phyloP scores from a whole-genome alignment of 2,113 vertebrate species.

The Mystacornis crossleyi region DNA sequence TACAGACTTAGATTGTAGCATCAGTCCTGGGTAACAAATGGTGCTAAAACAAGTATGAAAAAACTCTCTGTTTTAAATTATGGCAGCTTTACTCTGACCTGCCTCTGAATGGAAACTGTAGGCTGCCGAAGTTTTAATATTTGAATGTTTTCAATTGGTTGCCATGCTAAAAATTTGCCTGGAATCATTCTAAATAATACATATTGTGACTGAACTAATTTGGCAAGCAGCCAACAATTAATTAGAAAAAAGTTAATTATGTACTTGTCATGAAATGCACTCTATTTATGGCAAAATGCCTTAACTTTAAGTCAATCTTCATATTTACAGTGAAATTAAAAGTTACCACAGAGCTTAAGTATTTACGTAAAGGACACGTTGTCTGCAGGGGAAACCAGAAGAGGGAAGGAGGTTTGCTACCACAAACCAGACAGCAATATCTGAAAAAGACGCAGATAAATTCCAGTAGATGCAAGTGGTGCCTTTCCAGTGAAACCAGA shows the following conservation, averaged over 20 bases:
- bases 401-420: background rate
- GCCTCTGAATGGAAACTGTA: background rate
- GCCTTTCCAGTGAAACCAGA: background rate
- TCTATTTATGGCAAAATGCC: slow-evolving; percentile 52
- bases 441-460: background rate
- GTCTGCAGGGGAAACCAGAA: background rate
- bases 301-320: slow-evolving; percentile 50
- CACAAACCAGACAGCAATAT: background rate
- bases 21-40: background rate
- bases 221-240: slow-evolving; percentile 43
- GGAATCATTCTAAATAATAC: slow-evolving; percentile 47
- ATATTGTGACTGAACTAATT: slow-evolving; percentile 56
- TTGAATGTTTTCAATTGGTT: slow-evolving; percentile 44
- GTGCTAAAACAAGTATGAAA: background rate
- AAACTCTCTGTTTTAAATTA: background rate
- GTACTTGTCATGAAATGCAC: slow-evolving; percentile 47
- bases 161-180: slow-evolving; percentile 16
- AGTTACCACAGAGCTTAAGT: background rate
- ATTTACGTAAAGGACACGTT: background rate
- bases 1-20: background rate
- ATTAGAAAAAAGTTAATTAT: slow-evolving; percentile 69
- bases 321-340: slow-evolving; percentile 36
- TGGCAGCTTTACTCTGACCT: background rate
- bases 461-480: background rate
- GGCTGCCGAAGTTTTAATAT: background rate